Conservation (phyloP, 2,888 invertebrate species). For the Kryphioiulus occultus region DNA sequence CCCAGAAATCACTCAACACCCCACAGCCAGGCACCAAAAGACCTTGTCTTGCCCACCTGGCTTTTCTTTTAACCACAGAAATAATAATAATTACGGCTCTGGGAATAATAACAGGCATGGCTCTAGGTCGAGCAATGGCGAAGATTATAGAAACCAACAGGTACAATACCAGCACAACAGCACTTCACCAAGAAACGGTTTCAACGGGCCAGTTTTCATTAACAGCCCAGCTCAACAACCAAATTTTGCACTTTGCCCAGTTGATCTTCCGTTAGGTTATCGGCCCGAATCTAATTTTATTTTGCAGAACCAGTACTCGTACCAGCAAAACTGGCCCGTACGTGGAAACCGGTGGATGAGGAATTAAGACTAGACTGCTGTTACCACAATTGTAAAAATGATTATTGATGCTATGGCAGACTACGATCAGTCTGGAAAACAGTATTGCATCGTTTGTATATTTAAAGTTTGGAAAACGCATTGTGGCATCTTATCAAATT, state of each 20-base stretch:
- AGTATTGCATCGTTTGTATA: neutral
- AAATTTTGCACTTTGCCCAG: neutral
- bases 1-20: neutral
- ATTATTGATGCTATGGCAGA: neutral
- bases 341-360: neutral
- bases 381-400: neutral
- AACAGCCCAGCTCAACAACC: neutral
- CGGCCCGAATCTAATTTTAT: neutral
- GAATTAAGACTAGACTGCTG: neutral
- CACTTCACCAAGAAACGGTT: neutral
- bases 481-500: neutral
- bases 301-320: neutral
- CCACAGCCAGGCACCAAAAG: neutral
- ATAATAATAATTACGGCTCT: neutral
- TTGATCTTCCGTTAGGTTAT: neutral
- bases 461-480: neutral
- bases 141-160: neutral
- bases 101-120: slow-evolving; percentile 10
- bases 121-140: neutral
- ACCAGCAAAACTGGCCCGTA: neutral
- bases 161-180: neutral
- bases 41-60: slow-evolving; percentile 1
- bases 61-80: neutral
- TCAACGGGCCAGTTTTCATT: neutral
- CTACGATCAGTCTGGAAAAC: neutral